Base-by-base conservation (phyloP, 2,888 invertebrate genomes). In the Drosophila villosipedis region DNA sequence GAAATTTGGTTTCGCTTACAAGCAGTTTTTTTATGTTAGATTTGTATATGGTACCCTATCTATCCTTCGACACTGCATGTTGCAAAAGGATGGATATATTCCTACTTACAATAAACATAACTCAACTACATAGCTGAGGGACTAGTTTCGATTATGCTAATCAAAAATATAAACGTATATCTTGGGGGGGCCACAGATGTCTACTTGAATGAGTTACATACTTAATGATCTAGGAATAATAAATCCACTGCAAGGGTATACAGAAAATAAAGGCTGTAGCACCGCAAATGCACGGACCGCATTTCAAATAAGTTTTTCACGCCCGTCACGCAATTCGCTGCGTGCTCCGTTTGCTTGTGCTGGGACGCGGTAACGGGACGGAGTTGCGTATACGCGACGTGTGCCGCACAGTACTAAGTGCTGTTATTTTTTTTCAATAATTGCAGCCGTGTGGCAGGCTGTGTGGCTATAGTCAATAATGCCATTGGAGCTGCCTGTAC, bases 361-460 rank as follows among this genome's bases (percentile, higher is more conserved):
- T 47, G 58, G 55, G 60, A n/a, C 19, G 39, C 61, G 33, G 35
- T 55, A 57, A n/a, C 55, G 55, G 55, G 28, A n/a, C 28, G 39
- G n/a, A 30, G 63, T 68, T 80, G 78, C 84, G 89, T 80, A 86
- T 84, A 86, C 81, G 87, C 73, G 72, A 53, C 64, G 74, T 68
- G 83, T 61, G 70, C 22, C 66, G 50, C 41, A 28, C 41, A 49
- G 19, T 37, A 47, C 61, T 78, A 78, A 78, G 73, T 74, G 65
- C 22, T 35, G 65, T 73, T 57, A n/a, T 54, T 16, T 31, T 73
- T 49, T 49, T 7, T 72, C 76, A 68, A 89, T 80, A 86, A 89
- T 90, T 85, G 76, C 86, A 90, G 86, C 64, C 76, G 73, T 72
- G 78, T 78, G 83, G 76, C 73, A 73, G 71, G 71, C 72, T 55